Evolutionary conservation across 2,113 vertebrate genomes (phyloP), one percentile per base, ranked within the genome.

Genomic region (Desmodus rotundus): DNA sequence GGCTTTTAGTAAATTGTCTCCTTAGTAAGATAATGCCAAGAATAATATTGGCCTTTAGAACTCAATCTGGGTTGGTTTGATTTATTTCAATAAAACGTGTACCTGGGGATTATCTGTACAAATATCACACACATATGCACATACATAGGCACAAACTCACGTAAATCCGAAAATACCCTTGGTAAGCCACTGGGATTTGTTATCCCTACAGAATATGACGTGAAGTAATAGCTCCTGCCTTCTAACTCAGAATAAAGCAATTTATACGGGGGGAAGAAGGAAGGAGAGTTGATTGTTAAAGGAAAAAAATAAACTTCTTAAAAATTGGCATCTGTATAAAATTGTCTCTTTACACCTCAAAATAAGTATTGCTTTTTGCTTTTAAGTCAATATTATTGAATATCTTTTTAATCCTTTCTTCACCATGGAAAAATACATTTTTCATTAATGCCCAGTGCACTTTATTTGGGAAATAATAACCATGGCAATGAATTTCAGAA

Each of bases 71-170:
- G 93, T 95, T 97, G 91, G 84, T 89, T 97, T 97, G 33, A 15
- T 96, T 52, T 92, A 70, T 97, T 98, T 89, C 58, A 96, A 81
- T 89, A 61, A 68, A 96, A 0, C 1, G 94, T 92, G 81, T 93
- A 91, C 96, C 56, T 92, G 63, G 78, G 95, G 89, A 96, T 97
- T 97, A 98, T 98, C 98, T 97, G 95, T 94, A 83, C 95, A 96
- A 97, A 87, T 96, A 97, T 93, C 85, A 91, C 92, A 97, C 92
- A 95, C 45, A 54, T 54, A 41, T 31, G 52, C 93, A 96, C 86
- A 96, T 90, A 85, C 54, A 31, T 72, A 95, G 50, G n/a, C 19
- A 96, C 85, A 94, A 93, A 96, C 94, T 96, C 96, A 95, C 76
- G 88, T 88, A 87, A 91, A 94, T 70, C 86, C 77, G 96, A 54